These are phyloP conservation scores for Carassius carassius DNA, from an alignment of 2,113 vertebrate genomes.

Conservation along the genomic window DNA sequence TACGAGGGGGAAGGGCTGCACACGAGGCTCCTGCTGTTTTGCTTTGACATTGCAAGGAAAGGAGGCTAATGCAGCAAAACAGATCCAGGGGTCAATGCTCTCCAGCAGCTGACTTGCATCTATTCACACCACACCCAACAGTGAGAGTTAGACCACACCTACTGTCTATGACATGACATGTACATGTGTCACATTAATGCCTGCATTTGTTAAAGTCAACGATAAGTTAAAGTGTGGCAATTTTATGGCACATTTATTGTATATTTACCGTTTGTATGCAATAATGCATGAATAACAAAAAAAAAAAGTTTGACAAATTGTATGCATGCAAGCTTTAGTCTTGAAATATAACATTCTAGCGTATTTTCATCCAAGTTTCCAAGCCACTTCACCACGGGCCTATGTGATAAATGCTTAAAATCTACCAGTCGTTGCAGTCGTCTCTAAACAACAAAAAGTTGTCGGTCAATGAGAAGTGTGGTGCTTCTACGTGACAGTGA, in stretches of 20 bases:
- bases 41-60: constrained; percentile 37
- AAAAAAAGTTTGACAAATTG: background rate
- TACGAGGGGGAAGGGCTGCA: constrained; percentile 37
- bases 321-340: background rate
- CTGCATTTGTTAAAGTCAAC: background rate
- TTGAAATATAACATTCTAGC: background rate
- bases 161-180: background rate
- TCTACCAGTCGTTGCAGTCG: background rate
- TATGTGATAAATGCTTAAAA: background rate
- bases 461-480: background rate
- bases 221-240: no score
- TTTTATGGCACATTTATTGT: background rate
- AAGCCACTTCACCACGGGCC: background rate
- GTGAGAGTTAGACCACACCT: constrained; percentile 28
- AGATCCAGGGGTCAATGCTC: constrained; percentile 7
- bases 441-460: background rate
- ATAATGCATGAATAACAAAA: background rate
- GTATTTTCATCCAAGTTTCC: background rate
- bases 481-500: background rate
- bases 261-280: background rate
- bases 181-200: background rate
- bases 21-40: constrained; percentile 21
- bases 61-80: constrained; percentile 47
- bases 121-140: constrained; percentile 68
- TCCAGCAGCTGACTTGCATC: constrained; percentile 46